Percentiles rank a stretch among this genome's conserved stretches.
Conservation (phyloP, 2,888 invertebrate genomes). For the Lepidocyrtinus sp. region DNA sequence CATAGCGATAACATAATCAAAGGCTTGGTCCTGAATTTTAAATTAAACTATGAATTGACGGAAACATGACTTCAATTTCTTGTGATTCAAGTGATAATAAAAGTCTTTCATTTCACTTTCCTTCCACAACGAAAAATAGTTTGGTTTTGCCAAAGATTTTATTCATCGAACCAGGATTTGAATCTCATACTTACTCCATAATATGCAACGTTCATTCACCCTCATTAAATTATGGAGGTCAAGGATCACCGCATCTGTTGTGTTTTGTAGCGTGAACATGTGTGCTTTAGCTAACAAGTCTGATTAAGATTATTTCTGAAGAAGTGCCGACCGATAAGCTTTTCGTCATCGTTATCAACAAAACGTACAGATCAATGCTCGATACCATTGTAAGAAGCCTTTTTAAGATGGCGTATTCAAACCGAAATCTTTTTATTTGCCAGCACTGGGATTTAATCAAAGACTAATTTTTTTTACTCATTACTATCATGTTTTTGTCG, state of each 20-base stretch:
- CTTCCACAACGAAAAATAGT: background rate
- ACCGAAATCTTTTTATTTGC: too few species aligned
- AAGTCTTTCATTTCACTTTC: background rate
- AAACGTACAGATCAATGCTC: background rate
- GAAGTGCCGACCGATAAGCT: background rate
- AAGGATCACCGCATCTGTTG: conserved; percentile 17
- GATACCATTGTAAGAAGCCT: too few species aligned
- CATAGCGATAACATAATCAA: too few species aligned
- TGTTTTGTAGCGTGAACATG: background rate
- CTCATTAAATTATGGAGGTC: background rate
- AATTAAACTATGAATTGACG: background rate
- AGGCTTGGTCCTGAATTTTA: background rate
- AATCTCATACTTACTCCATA: background rate
- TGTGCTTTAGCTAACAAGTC: too few species aligned
- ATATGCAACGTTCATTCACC: conserved; percentile 8
- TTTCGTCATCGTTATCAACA: background rate
- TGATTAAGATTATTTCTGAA: too few species aligned
- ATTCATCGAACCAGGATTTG: background rate
- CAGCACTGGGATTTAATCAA: too few species aligned
- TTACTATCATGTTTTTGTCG: too few species aligned
- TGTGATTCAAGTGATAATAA: background rate
- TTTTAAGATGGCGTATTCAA: too few species aligned
- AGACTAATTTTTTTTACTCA: too few species aligned
- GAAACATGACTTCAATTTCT: background rate
- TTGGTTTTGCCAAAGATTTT: too few species aligned